phyloP scores from a whole-genome alignment of 1,140 invertebrate genomes.

The Drosophila murphyi region DNA sequence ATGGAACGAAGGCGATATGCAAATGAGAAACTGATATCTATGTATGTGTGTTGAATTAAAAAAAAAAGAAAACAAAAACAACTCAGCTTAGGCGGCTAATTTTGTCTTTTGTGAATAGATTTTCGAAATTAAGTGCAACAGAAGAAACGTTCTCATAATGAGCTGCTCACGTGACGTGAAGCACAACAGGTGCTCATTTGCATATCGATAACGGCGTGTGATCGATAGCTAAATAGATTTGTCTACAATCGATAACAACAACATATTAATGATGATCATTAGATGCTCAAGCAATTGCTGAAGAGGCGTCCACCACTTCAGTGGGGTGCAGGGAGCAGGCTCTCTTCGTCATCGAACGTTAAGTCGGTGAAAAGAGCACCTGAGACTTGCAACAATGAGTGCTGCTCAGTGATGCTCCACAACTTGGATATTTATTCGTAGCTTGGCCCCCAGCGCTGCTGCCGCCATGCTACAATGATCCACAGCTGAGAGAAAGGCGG shows the following conservation, averaged over 20 bases:
- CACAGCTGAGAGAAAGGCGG: constrained; percentile 7
- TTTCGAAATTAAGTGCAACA: constrained; percentile 43
- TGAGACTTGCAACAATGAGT: constrained; percentile 66
- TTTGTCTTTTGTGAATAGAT: constrained; percentile 33
- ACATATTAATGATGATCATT: constrained; percentile 24
- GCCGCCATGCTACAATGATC: constrained; percentile 55
- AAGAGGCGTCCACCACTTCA: constrained; percentile 21
- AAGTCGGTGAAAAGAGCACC: constrained; percentile 44
- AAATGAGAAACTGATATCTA: constrained; percentile 37
- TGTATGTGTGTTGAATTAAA: constrained; percentile 47
- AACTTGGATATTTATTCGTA: constrained; percentile 31
- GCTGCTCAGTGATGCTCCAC: constrained; percentile 48
- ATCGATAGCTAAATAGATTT: constrained; percentile 23
- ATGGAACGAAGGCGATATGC: constrained; percentile 50
- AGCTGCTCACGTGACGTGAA: constrained; percentile 26
- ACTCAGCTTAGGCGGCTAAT: constrained; percentile 47
- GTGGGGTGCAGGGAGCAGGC: constrained; percentile 34
- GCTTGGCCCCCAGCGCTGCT: constrained; percentile 34
- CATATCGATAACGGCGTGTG: constrained; percentile 49
- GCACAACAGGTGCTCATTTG: constrained; percentile 66
- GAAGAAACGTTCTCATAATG: constrained; percentile 53
- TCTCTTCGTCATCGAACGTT: constrained; percentile 56
- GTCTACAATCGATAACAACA: constrained; percentile 21
- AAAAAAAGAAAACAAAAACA: constrained; percentile 32
- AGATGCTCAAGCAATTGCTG: constrained; percentile 38